phyloP scores from a whole-genome alignment of 2,113 vertebrate species.

The Protobothrops mucrosquamatus region DNA sequence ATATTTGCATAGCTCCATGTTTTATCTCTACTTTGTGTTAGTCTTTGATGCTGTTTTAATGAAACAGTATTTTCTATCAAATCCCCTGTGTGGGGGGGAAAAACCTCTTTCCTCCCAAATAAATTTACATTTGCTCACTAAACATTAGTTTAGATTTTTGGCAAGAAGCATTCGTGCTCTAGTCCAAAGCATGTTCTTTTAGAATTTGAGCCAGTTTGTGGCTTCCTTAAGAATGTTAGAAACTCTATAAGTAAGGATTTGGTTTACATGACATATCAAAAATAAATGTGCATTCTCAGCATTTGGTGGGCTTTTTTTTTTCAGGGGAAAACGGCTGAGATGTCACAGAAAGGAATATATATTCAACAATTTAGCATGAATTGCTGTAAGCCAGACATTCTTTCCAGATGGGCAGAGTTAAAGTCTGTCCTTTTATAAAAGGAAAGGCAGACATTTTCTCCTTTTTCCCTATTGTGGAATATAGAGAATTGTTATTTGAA shows the following conservation, averaged over 20 bases:
- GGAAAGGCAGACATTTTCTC: slow-evolving; percentile 3
- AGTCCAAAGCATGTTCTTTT: slow-evolving; percentile 29
- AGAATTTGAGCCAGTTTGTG: slow-evolving; percentile 50
- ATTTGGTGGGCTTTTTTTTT: slow-evolving; percentile 30
- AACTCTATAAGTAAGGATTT: slow-evolving; percentile 22
- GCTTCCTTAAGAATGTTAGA: slow-evolving; percentile 39
- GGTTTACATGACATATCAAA: slow-evolving; percentile 41
- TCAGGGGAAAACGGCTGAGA: not conserved
- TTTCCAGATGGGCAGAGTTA: not conserved
- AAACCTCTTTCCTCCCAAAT: not conserved
- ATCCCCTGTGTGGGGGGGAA: not conserved
- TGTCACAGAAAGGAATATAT: not conserved
- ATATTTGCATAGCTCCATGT: not conserved
- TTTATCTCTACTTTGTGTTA: not conserved
- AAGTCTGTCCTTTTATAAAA: not conserved
- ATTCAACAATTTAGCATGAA: not conserved
- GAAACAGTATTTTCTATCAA: slow-evolving; percentile 10
- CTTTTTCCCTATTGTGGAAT: not conserved
- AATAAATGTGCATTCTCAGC: slow-evolving; percentile 25
- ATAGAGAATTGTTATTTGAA: not conserved
- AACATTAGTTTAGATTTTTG: slow-evolving; percentile 37
- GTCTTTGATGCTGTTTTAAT: slow-evolving; percentile 21
- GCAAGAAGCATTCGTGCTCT: slow-evolving; percentile 26
- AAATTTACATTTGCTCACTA: slow-evolving; percentile 27
- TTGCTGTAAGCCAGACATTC: not conserved